phyloP scores from a whole-genome alignment of 2,888 invertebrate genomes.

The Toxonevra muliebris region DNA sequence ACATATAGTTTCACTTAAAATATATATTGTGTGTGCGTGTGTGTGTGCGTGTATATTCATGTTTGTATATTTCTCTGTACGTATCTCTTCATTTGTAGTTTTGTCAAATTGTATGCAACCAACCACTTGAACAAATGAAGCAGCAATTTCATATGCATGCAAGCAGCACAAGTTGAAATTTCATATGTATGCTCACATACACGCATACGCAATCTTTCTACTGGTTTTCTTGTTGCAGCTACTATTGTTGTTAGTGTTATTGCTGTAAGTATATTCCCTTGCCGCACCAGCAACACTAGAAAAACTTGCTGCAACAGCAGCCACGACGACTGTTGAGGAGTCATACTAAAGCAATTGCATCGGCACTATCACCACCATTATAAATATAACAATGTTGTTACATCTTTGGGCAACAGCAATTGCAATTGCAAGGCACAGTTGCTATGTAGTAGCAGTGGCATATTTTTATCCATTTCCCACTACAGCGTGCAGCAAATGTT shows the following conservation, averaged over 20 bases:
- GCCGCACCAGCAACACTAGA: no score
- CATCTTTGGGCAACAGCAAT: no score
- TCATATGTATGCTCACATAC: background rate
- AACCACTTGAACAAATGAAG: conserved; percentile 21
- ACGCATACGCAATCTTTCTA: background rate
- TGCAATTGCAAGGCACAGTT: no score
- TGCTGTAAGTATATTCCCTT: background rate
- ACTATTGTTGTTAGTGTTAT: background rate
- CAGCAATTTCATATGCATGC: conserved; percentile 16
- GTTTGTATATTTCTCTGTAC: conserved; percentile 13
- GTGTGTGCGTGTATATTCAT: background rate
- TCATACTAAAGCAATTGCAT: no score
- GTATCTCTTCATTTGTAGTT: background rate
- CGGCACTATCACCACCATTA: no score
- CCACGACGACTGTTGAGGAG: no score
- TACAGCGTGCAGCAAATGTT: no score
- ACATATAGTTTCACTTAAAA: no score
- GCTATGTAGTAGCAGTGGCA: no score
- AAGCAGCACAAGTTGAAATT: background rate
- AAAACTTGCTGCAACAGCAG: no score
- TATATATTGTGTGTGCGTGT: background rate
- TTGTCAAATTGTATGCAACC: background rate
- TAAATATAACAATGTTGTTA: no score
- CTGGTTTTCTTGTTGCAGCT: background rate
- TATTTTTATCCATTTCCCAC: no score